Evolutionary conservation across 2,888 invertebrate species (phyloP).

Genomic region (Seladonia tumulorum): DNA sequence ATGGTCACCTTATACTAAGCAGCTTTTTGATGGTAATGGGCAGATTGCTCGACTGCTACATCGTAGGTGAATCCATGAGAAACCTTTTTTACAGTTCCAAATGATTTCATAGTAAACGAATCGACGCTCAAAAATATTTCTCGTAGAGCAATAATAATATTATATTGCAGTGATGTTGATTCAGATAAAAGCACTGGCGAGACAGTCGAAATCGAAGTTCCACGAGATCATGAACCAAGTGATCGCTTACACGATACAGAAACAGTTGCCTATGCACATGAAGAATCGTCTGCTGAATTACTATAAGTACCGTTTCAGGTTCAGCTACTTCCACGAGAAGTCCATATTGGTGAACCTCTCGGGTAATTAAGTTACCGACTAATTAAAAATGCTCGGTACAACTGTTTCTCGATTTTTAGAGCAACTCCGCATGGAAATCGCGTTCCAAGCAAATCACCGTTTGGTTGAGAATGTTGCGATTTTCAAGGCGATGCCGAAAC

Average conservation of each 20-base stretch:
- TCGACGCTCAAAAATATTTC: background rate
- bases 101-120: background rate
- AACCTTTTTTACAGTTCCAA: background rate
- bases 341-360: constrained; percentile 79
- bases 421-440: constrained; percentile 85
- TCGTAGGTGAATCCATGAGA: constrained; percentile 70
- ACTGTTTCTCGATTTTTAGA: constrained; percentile 24
- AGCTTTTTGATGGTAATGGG: constrained; percentile 78
- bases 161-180: constrained; percentile 78
- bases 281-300: constrained; percentile 80
- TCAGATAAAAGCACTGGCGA: constrained; percentile 74
- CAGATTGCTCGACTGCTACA: constrained; percentile 77
- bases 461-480: constrained; percentile 86
- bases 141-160: background rate
- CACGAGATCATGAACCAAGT: constrained; percentile 83
- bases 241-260: constrained; percentile 81
- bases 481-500: constrained; percentile 85
- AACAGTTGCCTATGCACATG: constrained; percentile 82
- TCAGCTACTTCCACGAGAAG: constrained; percentile 83
- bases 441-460: constrained; percentile 85
- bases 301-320: constrained; percentile 83
- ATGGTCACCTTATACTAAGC: constrained; percentile 73
- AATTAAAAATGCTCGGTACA: background rate
- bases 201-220: constrained; percentile 81
- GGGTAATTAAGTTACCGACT: constrained; percentile 65